phyloP scores from a whole-genome alignment of 1,140 invertebrate genomes.

The Brachionus koreanus region DNA sequence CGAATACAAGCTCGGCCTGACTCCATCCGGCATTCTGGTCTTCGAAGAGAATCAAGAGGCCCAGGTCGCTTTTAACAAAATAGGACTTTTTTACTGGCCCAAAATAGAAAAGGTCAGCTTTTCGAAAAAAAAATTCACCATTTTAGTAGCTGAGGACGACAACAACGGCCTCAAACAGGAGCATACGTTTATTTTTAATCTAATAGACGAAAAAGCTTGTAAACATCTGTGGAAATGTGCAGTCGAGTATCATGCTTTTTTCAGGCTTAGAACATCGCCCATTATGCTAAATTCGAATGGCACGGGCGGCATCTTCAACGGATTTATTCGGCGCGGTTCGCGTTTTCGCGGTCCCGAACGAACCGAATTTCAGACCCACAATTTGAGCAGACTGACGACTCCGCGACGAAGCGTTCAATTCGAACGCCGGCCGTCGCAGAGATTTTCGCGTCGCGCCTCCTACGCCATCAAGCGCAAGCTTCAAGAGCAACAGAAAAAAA shows the following conservation, averaged over 20 bases:
- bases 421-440: constrained; percentile 88
- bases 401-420: constrained; percentile 85
- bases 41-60: constrained; percentile 75
- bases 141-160: constrained; percentile 58
- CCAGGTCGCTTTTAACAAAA: constrained; percentile 64
- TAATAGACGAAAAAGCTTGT: constrained; percentile 91
- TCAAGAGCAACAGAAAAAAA: constrained; percentile 16
- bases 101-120: constrained; percentile 73
- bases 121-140: constrained; percentile 70
- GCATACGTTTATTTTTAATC: constrained; percentile 63
- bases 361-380: constrained; percentile 88
- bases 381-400: constrained; percentile 67
- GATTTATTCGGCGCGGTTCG: constrained; percentile 94
- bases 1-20: constrained; percentile 91
- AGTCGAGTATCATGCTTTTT: constrained; percentile 96
- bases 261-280: constrained; percentile 76
- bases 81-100: constrained; percentile 96
- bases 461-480: constrained; percentile 35
- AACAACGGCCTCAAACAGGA: constrained; percentile 53
- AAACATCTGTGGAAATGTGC: constrained; percentile 98
- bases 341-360: constrained; percentile 83
- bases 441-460: constrained; percentile 73
- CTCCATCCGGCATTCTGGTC: constrained; percentile 92
- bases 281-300: not conserved
- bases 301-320: constrained; percentile 79